A percentile compares a stretch with the other conserved stretches of the same genome.
These are phyloP conservation scores for Mallotus villosus DNA, from an alignment of 2,797 vertebrate genomes.

Conservation along the genomic window DNA sequence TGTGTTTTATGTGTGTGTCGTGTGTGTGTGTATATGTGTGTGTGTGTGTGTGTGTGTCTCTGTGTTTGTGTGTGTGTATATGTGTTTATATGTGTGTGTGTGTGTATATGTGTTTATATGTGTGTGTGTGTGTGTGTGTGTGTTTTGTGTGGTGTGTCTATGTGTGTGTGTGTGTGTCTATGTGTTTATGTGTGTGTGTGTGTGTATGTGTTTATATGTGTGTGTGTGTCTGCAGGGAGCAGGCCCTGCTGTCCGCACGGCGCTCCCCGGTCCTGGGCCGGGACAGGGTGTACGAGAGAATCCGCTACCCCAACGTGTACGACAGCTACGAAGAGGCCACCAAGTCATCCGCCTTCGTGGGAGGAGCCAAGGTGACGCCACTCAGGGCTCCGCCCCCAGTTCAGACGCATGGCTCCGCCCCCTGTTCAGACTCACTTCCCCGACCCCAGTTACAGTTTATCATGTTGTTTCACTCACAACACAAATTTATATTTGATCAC, in stretches of 20 bases:
- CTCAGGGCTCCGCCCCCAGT: too few relatives aligned
- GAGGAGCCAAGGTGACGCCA: slow-evolving; percentile 87
- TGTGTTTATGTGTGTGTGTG: not conserved
- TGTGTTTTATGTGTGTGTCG: not conserved
- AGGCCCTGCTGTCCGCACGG: slow-evolving; percentile 85
- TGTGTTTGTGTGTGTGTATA: too few relatives aligned
- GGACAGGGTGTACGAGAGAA: slow-evolving; percentile 80
- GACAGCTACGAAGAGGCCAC: slow-evolving; percentile 88
- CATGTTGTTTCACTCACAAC: too few relatives aligned
- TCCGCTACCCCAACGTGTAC: slow-evolving; percentile 92
- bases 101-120: too few relatives aligned
- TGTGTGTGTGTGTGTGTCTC: slow-evolving; percentile 6
- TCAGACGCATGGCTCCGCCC: too few relatives aligned
- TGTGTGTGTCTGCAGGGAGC: slow-evolving; percentile 77
- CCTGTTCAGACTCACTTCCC: too few relatives aligned
- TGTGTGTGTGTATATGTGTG: not conserved
- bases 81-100: too few relatives aligned
- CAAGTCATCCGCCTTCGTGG: slow-evolving; percentile 91
- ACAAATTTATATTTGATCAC: too few relatives aligned
- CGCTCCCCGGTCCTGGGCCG: slow-evolving; percentile 79
- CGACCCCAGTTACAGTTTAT: too few relatives aligned
- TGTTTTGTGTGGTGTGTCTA: too few relatives aligned
- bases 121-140: too few relatives aligned
- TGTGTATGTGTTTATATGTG: not conserved
- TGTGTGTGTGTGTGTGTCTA: not conserved